Percentiles rank a stretch among this genome's conserved stretches.
Conservation (phyloP, 2,888 invertebrate genomes). For the Drosophila formosana region DNA sequence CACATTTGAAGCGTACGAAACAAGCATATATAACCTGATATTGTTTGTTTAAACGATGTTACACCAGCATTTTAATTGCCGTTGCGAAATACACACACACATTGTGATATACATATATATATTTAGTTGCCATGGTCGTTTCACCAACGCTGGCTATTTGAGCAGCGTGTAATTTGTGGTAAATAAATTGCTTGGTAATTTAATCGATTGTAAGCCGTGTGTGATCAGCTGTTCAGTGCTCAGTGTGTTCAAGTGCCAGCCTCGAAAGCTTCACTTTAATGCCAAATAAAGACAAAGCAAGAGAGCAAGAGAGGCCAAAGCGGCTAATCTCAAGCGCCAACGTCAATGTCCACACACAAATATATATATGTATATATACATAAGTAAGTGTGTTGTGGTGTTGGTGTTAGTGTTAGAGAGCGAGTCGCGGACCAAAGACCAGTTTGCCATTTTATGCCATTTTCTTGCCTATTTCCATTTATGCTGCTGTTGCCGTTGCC, state of each 20-base stretch:
- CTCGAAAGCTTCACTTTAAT: slow-evolving; percentile 52
- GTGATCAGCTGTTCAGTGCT: slow-evolving; percentile 49
- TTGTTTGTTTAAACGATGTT: slow-evolving; percentile 29
- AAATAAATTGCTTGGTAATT: slow-evolving; percentile 50
- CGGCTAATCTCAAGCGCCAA: slow-evolving; percentile 45
- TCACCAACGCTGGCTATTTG: slow-evolving; percentile 23
- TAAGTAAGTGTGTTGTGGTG: background rate
- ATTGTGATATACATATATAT: slow-evolving; percentile 14
- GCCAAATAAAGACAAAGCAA: slow-evolving; percentile 58
- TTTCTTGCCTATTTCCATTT: slow-evolving; percentile 55
- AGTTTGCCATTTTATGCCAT: slow-evolving; percentile 55
- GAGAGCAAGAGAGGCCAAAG: slow-evolving; percentile 25
- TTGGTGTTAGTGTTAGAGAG: slow-evolving; percentile 15
- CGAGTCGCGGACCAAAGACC: slow-evolving; percentile 35
- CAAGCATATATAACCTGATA: slow-evolving; percentile 20
- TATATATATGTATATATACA: no score
- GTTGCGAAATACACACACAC: slow-evolving; percentile 7
- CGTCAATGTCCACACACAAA: background rate
- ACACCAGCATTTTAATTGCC: slow-evolving; percentile 18
- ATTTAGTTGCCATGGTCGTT: slow-evolving; percentile 38
- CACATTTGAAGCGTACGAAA: slow-evolving; percentile 36
- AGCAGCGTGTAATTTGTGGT: slow-evolving; percentile 51
- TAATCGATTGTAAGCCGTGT: slow-evolving; percentile 38
- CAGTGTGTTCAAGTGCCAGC: slow-evolving; percentile 21
- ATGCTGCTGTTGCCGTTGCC: slow-evolving; percentile 38